These are phyloP conservation scores for Acrobasis consociella DNA, from an alignment of 2,888 invertebrate species.

Conservation along the genomic window DNA sequence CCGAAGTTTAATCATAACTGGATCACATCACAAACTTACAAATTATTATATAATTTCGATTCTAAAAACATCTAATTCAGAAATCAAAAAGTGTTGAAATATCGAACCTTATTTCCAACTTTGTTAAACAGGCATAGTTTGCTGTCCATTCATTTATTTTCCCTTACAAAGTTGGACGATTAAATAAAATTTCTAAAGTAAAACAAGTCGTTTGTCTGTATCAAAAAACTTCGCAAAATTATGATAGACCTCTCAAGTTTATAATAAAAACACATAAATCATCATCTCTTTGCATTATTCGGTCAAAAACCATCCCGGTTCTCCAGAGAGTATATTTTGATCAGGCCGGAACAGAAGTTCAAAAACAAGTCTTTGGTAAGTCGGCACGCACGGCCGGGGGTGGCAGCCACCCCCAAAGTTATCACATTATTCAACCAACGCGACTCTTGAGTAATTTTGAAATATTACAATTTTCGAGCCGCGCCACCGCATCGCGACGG, in stretches of 20 bases:
- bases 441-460: conserved; percentile 83
- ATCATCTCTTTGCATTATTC: conserved; percentile 17
- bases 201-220: neutral
- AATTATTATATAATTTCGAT: too few relatives aligned
- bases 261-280: conserved; percentile 16
- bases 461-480: conserved; percentile 81
- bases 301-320: conserved; percentile 24
- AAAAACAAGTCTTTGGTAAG: conserved; percentile 69
- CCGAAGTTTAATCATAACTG: too few relatives aligned
- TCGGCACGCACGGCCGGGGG: conserved; percentile 66
- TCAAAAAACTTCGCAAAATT: conserved; percentile 9
- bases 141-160: too few relatives aligned
- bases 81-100: too few relatives aligned
- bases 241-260: conserved; percentile 13
- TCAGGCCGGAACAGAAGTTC: conserved; percentile 77
- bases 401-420: conserved; percentile 67
- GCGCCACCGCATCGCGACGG: conserved; percentile 63
- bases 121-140: too few relatives aligned
- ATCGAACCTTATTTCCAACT: too few relatives aligned
- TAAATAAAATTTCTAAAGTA: neutral
- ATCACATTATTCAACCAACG: conserved; percentile 81
- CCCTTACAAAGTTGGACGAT: too few relatives aligned
- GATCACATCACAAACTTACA: too few relatives aligned
- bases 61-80: too few relatives aligned
- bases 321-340: conserved; percentile 69